A percentile compares a stretch with the other conserved stretches of the same genome.
These are phyloP conservation scores for Watsonalla binaria DNA, from an alignment of 2,888 invertebrate species.

Conservation along the genomic window DNA sequence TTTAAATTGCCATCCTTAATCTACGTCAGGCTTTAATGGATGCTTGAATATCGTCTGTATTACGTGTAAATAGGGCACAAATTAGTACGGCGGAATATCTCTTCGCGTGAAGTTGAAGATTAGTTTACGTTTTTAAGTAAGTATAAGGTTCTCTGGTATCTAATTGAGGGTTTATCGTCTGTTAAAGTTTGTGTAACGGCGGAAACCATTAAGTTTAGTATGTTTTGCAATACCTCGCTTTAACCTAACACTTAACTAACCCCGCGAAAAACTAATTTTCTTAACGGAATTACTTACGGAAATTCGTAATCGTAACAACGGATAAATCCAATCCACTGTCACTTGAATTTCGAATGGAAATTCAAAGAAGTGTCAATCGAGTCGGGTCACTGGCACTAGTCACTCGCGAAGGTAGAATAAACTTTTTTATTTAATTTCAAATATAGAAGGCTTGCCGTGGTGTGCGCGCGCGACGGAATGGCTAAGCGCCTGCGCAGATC, in stretches of 20 bases:
- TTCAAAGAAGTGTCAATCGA: constrained; percentile 32
- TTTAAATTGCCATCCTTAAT: not conserved
- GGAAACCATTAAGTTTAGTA: constrained; percentile 32
- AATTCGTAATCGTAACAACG: constrained; percentile 6
- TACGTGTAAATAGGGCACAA: no score
- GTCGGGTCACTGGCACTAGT: constrained; percentile 13
- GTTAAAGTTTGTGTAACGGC: constrained; percentile 25
- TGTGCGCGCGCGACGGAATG: constrained; percentile 49
- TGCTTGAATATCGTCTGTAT: no score
- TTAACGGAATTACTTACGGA: constrained; percentile 8
- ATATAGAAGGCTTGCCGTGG: constrained; percentile 25
- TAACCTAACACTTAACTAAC: not conserved
- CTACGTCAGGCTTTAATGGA: not conserved
- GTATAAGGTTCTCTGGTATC: not conserved
- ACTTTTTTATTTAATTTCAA: constrained; percentile 18
- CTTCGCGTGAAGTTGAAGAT: no score
- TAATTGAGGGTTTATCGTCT: not conserved
- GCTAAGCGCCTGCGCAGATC: constrained; percentile 42
- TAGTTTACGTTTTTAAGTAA: no score
- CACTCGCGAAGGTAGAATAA: not conserved
- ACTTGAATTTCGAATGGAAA: constrained; percentile 39
- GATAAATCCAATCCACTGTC: constrained; percentile 7
- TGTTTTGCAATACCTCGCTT: constrained; percentile 28
- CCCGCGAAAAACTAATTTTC: not conserved
- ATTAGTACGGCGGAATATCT: no score